Evolutionary conservation across 2,797 vertebrate species (phyloP).

Genomic region (Manis javanica): DNA sequence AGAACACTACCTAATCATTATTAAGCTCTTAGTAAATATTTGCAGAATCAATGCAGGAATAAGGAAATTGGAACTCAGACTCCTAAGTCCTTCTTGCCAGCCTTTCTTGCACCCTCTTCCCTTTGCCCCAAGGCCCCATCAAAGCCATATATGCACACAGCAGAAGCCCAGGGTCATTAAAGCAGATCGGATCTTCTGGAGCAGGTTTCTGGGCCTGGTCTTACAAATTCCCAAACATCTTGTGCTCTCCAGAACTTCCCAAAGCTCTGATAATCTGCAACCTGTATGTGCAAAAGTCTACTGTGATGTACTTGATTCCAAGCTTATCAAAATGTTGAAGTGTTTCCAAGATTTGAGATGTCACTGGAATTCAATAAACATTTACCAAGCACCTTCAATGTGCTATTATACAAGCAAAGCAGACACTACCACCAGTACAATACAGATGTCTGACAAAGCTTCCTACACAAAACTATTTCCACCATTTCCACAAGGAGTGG

Average conservation of each 20-base stretch:
- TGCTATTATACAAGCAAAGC: background rate
- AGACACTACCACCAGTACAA: background rate
- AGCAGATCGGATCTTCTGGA: background rate
- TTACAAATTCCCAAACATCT: background rate
- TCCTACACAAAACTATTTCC: background rate
- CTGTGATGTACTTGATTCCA: background rate
- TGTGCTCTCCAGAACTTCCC: background rate
- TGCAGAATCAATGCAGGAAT: background rate
- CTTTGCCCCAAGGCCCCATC: background rate
- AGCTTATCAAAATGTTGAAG: background rate
- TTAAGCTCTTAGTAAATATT: background rate
- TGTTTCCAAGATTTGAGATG: background rate
- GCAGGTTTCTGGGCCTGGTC: background rate
- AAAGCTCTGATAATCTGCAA: background rate
- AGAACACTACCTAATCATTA: background rate
- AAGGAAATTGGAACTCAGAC: background rate
- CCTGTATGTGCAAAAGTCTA: background rate
- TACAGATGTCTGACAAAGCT: background rate
- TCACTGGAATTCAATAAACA: background rate
- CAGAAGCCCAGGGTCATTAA: background rate
- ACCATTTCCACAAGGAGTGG: background rate
- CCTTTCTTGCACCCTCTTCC: background rate
- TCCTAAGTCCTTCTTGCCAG: background rate
- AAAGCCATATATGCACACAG: background rate
- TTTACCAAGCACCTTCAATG: background rate